Conservation (phyloP, 53 echinoderm and acorn worm species). For the Pentamera pediparva region DNA sequence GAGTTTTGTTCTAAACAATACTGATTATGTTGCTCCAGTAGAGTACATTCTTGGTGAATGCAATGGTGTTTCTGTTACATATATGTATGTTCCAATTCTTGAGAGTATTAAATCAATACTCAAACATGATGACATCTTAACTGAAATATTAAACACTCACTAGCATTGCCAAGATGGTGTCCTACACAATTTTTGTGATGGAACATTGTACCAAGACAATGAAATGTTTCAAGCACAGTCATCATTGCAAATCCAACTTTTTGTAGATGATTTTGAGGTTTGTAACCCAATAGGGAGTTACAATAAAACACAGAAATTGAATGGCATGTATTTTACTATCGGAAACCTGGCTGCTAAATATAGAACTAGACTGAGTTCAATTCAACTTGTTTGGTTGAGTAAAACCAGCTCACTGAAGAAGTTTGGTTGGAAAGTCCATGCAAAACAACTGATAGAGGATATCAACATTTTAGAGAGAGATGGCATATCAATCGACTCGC, state of each 20-base stretch:
- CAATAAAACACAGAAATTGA: constrained; percentile 9
- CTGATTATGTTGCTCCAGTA: neutral
- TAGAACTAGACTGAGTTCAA: neutral
- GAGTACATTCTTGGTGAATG: constrained; percentile 11
- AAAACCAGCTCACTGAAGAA: neutral
- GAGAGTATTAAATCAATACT: neutral
- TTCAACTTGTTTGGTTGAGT: constrained; percentile 12
- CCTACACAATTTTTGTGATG: constrained; percentile 13
- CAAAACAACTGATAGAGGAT: constrained; percentile 7
- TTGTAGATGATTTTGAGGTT: constrained; percentile 8
- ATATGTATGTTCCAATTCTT: constrained; percentile 23
- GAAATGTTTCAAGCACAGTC: neutral
- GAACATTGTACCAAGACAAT: neutral
- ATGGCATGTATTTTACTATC: neutral
- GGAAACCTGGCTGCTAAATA: constrained; percentile 5
- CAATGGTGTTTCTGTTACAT: neutral
- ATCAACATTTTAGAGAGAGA: neutral
- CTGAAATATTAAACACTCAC: constrained; percentile 7
- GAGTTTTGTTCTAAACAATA: neutral
- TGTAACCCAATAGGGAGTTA: constrained; percentile 7
- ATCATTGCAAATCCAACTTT: constrained; percentile 19
- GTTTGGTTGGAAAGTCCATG: neutral
- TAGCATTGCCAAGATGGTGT: constrained; percentile 4
- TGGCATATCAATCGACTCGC: neutral
- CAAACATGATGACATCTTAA: constrained; percentile 3